Conservation (phyloP, 2,113 vertebrate species). For the Vulpes ferrilata region DNA sequence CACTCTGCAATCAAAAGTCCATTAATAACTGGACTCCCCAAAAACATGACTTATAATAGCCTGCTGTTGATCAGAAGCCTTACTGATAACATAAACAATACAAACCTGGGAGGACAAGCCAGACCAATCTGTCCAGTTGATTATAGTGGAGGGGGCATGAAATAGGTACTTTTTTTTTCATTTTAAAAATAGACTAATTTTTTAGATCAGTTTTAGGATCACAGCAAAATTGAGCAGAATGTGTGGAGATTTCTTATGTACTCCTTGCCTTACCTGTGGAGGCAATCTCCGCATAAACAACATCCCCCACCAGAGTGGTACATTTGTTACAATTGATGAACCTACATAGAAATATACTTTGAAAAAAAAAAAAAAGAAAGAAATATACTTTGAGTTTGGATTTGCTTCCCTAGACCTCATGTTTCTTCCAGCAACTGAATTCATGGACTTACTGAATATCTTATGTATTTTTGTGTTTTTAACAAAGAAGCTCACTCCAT, state of each 20-base stretch:
- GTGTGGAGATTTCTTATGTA: background rate
- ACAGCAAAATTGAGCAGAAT: background rate
- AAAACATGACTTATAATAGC: background rate
- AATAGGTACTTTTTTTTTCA: background rate
- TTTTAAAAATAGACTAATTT: background rate
- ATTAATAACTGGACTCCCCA: background rate
- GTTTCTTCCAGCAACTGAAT: background rate
- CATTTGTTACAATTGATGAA: background rate
- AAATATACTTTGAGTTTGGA: background rate
- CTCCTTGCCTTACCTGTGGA: background rate
- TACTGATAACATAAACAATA: background rate
- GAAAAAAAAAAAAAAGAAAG: background rate
- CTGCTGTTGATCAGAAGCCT: background rate
- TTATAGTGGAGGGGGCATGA: background rate
- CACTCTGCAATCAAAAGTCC: background rate
- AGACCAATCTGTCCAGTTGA: background rate
- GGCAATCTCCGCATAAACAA: background rate
- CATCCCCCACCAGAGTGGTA: background rate
- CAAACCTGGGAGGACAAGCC: background rate
- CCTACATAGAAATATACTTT: background rate
- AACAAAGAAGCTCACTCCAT: background rate
- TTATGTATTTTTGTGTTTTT: background rate
- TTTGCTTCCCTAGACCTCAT: background rate
- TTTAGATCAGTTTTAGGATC: background rate
- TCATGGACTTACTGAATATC: background rate